Percentiles rank a stretch among this genome's conserved stretches.
Conservation (phyloP, 2,113 vertebrate genomes). For the Brachirus orientalis region DNA sequence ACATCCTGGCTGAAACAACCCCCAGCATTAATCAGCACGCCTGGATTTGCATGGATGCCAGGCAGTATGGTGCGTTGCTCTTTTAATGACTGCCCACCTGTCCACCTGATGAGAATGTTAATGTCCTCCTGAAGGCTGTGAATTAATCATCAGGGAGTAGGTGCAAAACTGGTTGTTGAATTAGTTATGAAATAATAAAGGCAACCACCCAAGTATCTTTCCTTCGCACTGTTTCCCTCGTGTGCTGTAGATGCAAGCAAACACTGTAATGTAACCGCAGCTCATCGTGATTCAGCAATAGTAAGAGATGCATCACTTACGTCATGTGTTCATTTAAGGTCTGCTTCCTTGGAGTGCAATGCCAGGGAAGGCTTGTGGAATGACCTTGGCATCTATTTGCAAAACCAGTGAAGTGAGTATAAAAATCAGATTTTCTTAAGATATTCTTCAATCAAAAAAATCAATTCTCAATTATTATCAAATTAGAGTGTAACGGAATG, state of each 20-base stretch:
- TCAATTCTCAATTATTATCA: background rate
- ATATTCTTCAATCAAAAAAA: constrained; percentile 6
- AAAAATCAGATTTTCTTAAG: constrained; percentile 28
- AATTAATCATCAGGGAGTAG: constrained; percentile 41
- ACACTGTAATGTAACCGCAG: constrained; percentile 8
- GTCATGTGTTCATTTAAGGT: constrained; percentile 78
- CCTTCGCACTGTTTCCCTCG: constrained; percentile 8
- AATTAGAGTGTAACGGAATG: background rate
- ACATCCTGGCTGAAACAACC: constrained; percentile 90
- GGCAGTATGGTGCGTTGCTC: constrained; percentile 90
- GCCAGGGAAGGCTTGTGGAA: constrained; percentile 93
- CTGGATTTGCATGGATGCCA: constrained; percentile 93
- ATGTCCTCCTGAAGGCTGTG: constrained; percentile 35
- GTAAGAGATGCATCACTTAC: constrained; percentile 18
- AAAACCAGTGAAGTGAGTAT: constrained; percentile 92
- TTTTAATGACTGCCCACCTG: constrained; percentile 48
- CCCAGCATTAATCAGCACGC: constrained; percentile 85
- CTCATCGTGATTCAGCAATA: constrained; percentile 42
- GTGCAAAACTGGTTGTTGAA: constrained; percentile 30
- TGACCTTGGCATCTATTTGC: constrained; percentile 93
- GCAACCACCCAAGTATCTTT: constrained; percentile 23
- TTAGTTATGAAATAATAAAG: constrained; percentile 39
- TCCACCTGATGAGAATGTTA: constrained; percentile 61
- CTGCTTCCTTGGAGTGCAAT: constrained; percentile 95
- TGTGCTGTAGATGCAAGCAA: constrained; percentile 7